Evolutionary conservation across 1,140 invertebrate species (phyloP).

Genomic region (Rhagoletis zephyria): DNA sequence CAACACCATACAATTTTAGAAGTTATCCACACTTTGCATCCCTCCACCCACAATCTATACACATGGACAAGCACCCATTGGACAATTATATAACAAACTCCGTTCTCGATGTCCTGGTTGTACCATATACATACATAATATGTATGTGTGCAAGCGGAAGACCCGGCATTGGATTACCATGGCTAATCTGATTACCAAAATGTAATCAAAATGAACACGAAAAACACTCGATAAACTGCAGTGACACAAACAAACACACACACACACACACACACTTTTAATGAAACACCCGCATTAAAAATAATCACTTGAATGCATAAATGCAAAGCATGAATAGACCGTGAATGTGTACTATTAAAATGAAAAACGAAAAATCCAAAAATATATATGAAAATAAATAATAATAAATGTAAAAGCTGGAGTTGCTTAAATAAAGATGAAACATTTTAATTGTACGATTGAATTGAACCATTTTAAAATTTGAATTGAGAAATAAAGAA

Average conservation of each 20-base stretch:
- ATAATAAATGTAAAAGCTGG: slow-evolving; percentile 63
- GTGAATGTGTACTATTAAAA: slow-evolving; percentile 52
- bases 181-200: neutral
- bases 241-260: too few species aligned
- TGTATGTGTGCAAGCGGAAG: too few species aligned
- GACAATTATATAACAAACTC: neutral
- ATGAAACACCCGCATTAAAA: neutral
- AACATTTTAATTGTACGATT: slow-evolving; percentile 66
- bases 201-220: neutral
- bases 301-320: slow-evolving; percentile 50
- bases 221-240: neutral
- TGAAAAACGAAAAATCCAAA: slow-evolving; percentile 59
- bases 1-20: slow-evolving; percentile 18
- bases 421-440: slow-evolving; percentile 66
- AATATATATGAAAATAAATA: slow-evolving; percentile 58
- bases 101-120: too few species aligned
- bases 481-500: slow-evolving; percentile 69
- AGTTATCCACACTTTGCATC: neutral
- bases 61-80: neutral
- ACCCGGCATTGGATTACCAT: too few species aligned
- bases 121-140: too few species aligned
- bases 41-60: neutral
- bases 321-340: slow-evolving; percentile 50
- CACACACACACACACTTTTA: slow-evolving; percentile 1
- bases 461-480: slow-evolving; percentile 56